Percentiles rank a stretch among this genome's conserved stretches.
Evolutionary conservation across 1,140 invertebrate genomes (phyloP).

Genomic region (Alviniconcha marisindica): DNA sequence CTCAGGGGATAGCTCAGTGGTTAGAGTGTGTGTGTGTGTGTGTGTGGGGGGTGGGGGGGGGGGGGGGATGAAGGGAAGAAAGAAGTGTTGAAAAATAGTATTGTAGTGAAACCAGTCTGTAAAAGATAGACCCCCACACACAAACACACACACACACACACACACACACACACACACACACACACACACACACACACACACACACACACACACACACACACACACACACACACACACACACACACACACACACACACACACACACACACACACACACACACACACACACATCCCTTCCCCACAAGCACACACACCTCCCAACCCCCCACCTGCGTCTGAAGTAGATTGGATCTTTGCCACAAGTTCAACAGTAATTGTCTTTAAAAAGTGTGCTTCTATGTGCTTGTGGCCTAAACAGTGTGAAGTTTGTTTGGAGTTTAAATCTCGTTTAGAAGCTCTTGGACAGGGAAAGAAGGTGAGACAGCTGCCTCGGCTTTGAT

Average conservation of each 20-base stretch:
- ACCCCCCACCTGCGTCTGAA: too few relatives aligned
- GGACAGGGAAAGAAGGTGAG: neutral
- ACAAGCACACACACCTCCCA: too few relatives aligned
- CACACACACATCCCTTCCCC: neutral
- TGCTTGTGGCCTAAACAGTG: too few relatives aligned
- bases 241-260: neutral
- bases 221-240: neutral
- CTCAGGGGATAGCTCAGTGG: too few relatives aligned
- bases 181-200: neutral
- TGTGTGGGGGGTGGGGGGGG: neutral
- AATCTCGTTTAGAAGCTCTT: too few relatives aligned
- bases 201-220: neutral
- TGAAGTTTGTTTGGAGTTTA: too few relatives aligned
- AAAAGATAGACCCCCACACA: neutral
- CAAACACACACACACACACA: neutral
- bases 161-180: neutral
- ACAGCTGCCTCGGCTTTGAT: too few relatives aligned
- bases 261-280: neutral
- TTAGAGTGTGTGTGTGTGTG: too few relatives aligned
- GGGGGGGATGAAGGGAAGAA: neutral
- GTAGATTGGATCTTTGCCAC: too few relatives aligned
- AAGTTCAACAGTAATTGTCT: too few relatives aligned
- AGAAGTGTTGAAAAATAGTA: too few relatives aligned
- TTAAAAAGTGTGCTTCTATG: too few relatives aligned
- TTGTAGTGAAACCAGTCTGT: neutral